Conservation (phyloP, 2,797 vertebrate genomes). For the Hippopotamyrus pictus region DNA sequence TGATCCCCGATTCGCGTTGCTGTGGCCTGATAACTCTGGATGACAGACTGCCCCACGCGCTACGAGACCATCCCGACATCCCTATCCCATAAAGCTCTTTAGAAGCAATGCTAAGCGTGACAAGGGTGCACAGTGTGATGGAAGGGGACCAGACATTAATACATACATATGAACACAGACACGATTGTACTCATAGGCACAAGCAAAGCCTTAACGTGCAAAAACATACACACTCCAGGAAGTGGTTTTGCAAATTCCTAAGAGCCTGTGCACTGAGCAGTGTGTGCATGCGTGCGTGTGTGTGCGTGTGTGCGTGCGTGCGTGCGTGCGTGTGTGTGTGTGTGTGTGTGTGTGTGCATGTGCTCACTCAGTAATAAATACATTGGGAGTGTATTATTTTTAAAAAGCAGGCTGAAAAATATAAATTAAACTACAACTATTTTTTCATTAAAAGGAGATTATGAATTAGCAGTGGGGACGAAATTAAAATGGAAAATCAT, state of each 20-base stretch:
- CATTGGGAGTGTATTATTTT: neutral
- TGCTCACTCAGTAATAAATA: neutral
- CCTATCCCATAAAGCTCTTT: slow-evolving; percentile 33
- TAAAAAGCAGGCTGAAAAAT: neutral
- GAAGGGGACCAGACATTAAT: slow-evolving; percentile 17
- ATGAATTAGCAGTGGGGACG: neutral
- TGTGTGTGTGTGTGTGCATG: slow-evolving; percentile 4
- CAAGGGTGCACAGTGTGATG: slow-evolving; percentile 11
- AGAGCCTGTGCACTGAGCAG: neutral
- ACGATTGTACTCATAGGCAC: neutral
- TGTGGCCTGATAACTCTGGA: neutral
- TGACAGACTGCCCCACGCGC: neutral
- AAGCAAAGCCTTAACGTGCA: slow-evolving; percentile 26
- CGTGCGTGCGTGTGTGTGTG: too few species aligned
- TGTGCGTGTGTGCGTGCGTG: neutral
- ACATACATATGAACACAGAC: slow-evolving; percentile 28
- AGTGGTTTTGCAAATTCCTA: neutral
- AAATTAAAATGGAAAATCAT: slow-evolving; percentile 20
- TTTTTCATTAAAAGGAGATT: slow-evolving; percentile 10
- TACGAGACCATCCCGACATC: slow-evolving; percentile 18
- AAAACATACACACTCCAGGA: neutral
- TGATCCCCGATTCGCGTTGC: neutral
- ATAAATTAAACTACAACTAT: slow-evolving; percentile 17
- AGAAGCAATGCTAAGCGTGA: slow-evolving; percentile 28
- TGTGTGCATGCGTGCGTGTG: neutral